Conservation (phyloP, 2,113 vertebrate species). For the Epinephelus lanceolatus region DNA sequence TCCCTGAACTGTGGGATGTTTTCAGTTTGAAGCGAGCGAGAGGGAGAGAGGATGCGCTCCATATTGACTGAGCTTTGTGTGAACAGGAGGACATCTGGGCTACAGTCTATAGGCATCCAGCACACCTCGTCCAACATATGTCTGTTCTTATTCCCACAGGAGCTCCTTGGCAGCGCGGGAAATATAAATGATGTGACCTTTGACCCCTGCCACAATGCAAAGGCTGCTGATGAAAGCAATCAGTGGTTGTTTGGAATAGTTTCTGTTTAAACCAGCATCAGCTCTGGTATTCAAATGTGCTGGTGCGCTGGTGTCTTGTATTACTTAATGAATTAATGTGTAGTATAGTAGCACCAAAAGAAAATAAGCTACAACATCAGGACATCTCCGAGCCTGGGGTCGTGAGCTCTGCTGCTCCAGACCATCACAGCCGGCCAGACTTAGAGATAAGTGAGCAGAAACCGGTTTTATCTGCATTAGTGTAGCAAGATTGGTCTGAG, state of each 20-base stretch:
- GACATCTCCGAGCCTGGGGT: too few species aligned
- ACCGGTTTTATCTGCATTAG: too few species aligned
- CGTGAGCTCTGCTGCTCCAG: too few species aligned
- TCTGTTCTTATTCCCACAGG: conserved; percentile 43
- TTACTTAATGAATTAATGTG: too few species aligned
- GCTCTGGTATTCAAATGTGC: too few species aligned
- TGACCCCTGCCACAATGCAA: background rate
- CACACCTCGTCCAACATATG: conserved; percentile 69
- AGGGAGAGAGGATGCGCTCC: conserved; percentile 39
- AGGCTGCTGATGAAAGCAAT: background rate
- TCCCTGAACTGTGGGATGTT: background rate
- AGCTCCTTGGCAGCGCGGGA: background rate
- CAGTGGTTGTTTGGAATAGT: background rate
- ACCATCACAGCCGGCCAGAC: too few species aligned
- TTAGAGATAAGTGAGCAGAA: too few species aligned
- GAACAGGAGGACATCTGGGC: conserved; percentile 56
- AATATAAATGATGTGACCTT: conserved; percentile 11
- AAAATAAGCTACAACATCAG: too few species aligned
- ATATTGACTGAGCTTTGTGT: conserved; percentile 50
- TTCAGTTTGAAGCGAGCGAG: background rate
- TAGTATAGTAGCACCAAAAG: too few species aligned
- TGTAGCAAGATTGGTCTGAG: too few species aligned
- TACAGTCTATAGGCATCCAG: conserved; percentile 47
- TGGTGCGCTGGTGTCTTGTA: too few species aligned
- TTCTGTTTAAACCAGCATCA: background rate